Evolutionary conservation across 1,140 invertebrate species (phyloP).

Genomic region (Drosophila funebris): DNA sequence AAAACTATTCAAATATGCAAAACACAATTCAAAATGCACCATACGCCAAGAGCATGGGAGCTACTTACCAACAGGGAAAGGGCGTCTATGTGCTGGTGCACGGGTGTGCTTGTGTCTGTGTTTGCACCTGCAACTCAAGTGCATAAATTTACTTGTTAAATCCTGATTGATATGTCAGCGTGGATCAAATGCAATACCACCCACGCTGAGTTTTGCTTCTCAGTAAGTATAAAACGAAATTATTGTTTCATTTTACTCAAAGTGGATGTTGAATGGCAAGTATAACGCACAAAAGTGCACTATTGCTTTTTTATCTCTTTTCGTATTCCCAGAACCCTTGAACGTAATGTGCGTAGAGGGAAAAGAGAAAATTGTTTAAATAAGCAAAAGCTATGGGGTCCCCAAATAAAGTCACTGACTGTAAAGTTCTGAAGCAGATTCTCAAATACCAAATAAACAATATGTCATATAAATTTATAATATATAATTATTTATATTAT

Average conservation of each 20-base stretch:
- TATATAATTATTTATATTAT: no score
- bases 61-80: background rate
- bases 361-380: background rate
- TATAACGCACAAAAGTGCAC: conserved; percentile 25
- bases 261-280: conserved; percentile 24
- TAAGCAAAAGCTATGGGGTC: background rate
- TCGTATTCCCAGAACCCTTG: background rate
- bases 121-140: conserved; percentile 54
- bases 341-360: background rate
- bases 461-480: no score
- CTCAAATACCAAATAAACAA: no score
- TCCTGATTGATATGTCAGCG: conserved; percentile 76
- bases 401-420: no score
- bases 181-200: conserved; percentile 26
- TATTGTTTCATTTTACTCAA: conserved; percentile 42
- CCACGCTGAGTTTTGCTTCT: conserved; percentile 26
- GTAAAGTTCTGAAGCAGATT: no score
- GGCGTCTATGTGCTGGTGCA: background rate
- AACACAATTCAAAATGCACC: conserved; percentile 76
- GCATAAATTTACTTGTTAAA: conserved; percentile 80
- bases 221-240: conserved; percentile 37
- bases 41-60: conserved; percentile 27
- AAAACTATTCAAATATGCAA: conserved; percentile 82
- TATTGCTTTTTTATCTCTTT: background rate
- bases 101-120: conserved; percentile 12